phyloP scores from a whole-genome alignment of 92 coral and sea anemone genomes.

The Siderastrea radians region DNA sequence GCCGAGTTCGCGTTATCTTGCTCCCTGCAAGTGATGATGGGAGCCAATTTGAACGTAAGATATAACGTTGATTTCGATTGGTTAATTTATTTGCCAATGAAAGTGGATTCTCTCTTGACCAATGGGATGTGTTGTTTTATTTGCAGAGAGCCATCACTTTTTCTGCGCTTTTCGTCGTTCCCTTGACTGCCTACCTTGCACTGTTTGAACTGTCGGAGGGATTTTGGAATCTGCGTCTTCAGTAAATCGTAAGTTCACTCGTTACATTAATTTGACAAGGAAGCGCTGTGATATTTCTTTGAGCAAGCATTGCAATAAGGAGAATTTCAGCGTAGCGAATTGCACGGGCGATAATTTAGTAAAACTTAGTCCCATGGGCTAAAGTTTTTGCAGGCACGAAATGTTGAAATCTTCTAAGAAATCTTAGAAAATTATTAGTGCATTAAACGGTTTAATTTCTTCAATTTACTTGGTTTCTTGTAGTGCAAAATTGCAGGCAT shows the following conservation, averaged over 20 bases:
- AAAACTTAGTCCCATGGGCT: no score
- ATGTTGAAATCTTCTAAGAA: background rate
- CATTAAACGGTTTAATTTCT: background rate
- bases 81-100: background rate
- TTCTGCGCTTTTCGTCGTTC: background rate
- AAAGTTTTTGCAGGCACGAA: background rate
- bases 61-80: slow-evolving; percentile 39
- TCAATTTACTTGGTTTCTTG: background rate
- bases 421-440: background rate
- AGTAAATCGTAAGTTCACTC: slow-evolving; percentile 22
- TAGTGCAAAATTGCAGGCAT: background rate
- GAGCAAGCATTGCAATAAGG: background rate
- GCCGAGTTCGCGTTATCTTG: background rate
- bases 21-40: slow-evolving; percentile 34
- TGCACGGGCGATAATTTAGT: no score
- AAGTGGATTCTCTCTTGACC: background rate
- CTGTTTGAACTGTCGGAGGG: background rate
- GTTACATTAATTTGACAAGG: background rate
- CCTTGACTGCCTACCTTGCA: background rate
- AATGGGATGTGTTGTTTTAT: slow-evolving; percentile 11
- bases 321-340: no score
- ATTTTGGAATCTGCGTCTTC: background rate
- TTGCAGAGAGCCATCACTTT: background rate
- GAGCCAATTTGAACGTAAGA: background rate
- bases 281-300: background rate